Base-by-base conservation (phyloP, 1,140 invertebrate genomes). In the Zophobas atratus region DNA sequence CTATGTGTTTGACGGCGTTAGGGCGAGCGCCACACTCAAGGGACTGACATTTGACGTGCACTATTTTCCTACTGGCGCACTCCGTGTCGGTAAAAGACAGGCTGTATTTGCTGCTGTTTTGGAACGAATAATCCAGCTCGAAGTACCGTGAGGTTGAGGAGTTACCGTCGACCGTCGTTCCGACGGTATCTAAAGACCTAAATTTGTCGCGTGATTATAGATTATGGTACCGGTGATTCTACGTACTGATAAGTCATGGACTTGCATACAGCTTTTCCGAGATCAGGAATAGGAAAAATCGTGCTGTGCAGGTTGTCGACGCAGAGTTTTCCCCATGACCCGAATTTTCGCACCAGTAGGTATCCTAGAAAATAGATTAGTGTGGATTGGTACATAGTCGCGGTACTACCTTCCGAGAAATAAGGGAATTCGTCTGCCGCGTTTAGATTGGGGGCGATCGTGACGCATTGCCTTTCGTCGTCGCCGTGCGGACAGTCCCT, bases 271-370 rank as follows among this genome's bases (percentile, higher is more conserved):
- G 93, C 92, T 83, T 91, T 88, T 1, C 93, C 94, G 33, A 96
- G 88, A 84, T 95, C 93, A 35, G 90, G 87, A 48, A 95, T 87
- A 79, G 91, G 89, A 87, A 92, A 91, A 2, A 88, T 85, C 71
- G 89, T 88, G 55, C 91, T 88, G 49, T 89, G 88, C 81, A 93
- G 91, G 70, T 90, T 93, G 76, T 93, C 90, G 20, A 92, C 88
- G 81, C 94, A 96, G 1, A 95, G 86, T 86, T 94, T 93, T 0
- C 94, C 94, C 94, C 94, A 95, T 38, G 90, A 86, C 0, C 94
- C 94, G 82, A 92, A 90, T 84, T 94, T 94, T 36, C 93, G 85
- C 0, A 95, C 90, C 89, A 93, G 92, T 1, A 95, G 87, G 80
- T 90, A 93, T 8, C 94, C 93, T 88, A 81, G 67, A 84, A 82